phyloP scores from a whole-genome alignment of 2,797 vertebrate species.

The Cygnus olor region DNA sequence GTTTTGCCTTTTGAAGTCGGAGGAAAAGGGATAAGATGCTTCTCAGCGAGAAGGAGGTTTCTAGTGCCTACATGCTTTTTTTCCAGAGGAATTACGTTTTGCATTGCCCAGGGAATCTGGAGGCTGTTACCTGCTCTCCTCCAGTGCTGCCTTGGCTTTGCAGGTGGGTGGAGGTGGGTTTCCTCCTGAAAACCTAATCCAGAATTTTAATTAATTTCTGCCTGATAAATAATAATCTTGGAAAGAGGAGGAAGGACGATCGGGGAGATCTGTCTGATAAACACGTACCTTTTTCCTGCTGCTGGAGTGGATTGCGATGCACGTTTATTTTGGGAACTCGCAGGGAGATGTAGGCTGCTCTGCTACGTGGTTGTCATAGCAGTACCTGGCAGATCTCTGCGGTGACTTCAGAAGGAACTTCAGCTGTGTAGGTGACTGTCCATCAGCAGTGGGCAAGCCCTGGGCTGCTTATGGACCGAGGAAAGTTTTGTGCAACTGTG shows the following conservation, averaged over 20 bases:
- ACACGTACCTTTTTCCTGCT: not conserved
- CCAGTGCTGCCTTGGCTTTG: not conserved
- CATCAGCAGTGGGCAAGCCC: not conserved
- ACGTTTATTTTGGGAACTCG: slow-evolving; percentile 43
- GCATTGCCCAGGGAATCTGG: not conserved
- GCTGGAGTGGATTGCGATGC: not conserved
- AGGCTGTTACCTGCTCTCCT: not conserved
- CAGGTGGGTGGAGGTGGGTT: not conserved
- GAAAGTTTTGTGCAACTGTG: not conserved
- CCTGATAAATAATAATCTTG: not conserved
- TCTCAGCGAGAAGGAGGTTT: not conserved
- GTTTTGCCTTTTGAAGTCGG: slow-evolving; percentile 24
- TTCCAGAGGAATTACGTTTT: not conserved
- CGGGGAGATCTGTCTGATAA: fast-evolving
- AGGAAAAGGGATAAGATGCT: not conserved
- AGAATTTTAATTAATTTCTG: not conserved
- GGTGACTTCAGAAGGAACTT: not conserved
- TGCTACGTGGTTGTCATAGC: slow-evolving; percentile 29
- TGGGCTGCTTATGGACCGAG: not conserved
- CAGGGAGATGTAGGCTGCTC: not conserved
- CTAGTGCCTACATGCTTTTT: fast-evolving
- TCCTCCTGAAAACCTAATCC: not conserved
- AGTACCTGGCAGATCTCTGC: slow-evolving; percentile 36
- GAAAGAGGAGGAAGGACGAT: not conserved
- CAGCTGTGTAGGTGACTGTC: not conserved